Evolutionary conservation across 1,140 invertebrate genomes (phyloP).

Genomic region (Carcinoscorpius rotundicauda): DNA sequence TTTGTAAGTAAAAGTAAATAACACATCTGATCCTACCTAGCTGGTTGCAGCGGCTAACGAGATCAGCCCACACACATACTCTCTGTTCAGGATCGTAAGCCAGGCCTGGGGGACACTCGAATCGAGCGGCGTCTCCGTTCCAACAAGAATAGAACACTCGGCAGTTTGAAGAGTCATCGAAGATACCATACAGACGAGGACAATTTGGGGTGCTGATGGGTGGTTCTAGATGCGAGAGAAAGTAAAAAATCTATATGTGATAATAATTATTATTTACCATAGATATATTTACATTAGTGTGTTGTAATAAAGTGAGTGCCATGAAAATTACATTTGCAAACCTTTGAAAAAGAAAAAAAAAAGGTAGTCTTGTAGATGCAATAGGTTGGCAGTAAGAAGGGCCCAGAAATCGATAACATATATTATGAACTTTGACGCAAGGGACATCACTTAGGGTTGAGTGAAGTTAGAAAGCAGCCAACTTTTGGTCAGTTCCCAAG

Average conservation of each 20-base stretch:
- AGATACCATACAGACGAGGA: conserved; percentile 77
- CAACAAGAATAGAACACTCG: conserved; percentile 93
- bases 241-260: neutral
- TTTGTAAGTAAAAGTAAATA: neutral
- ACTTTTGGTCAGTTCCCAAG: too few species aligned
- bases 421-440: too few species aligned
- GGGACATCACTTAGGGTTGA: too few species aligned
- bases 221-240: conserved; percentile 47
- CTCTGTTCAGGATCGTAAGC: conserved; percentile 56
- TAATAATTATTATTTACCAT: neutral
- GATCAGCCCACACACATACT: conserved; percentile 51
- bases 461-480: too few species aligned
- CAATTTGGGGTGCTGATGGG: conserved; percentile 75
- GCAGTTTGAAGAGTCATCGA: conserved; percentile 74
- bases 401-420: too few species aligned
- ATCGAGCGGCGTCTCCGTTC: conserved; percentile 84
- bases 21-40: conserved; percentile 17
- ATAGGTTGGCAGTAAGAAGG: too few species aligned
- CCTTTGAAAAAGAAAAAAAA: too few species aligned
- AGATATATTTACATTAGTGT: too few species aligned
- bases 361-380: too few species aligned
- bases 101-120: conserved; percentile 84
- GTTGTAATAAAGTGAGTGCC: too few species aligned
- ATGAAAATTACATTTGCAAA: too few species aligned
- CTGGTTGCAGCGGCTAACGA: conserved; percentile 43